A percentile compares a stretch with the other conserved stretches of the same genome.
Conservation (phyloP, 2,113 vertebrate species). For the Rynchops niger region DNA sequence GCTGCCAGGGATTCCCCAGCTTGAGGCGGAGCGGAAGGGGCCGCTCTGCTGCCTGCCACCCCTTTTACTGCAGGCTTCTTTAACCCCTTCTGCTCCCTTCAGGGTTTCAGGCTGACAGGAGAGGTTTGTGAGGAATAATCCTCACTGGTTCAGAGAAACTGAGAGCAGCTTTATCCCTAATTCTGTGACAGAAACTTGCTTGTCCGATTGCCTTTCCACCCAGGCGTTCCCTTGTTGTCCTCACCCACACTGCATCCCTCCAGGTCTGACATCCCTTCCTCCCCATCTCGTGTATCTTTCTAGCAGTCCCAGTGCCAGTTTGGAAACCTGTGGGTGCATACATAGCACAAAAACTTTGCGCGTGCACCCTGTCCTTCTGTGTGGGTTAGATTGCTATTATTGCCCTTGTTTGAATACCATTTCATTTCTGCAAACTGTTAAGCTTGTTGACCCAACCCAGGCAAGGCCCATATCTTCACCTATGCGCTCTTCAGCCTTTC, state of each 20-base stretch:
- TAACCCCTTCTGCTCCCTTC: background rate
- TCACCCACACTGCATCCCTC: background rate
- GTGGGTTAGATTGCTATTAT: background rate
- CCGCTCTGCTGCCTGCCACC: background rate
- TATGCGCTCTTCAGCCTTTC: background rate
- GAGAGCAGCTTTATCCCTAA: background rate
- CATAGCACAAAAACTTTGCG: background rate
- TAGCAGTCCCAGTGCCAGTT: background rate
- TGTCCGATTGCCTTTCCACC: background rate
- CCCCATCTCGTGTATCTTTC: rapidly evolving
- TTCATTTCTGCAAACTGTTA: background rate
- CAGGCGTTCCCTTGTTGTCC: background rate
- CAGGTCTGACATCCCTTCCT: background rate
- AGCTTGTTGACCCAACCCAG: background rate
- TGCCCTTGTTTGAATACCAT: background rate
- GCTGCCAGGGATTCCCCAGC: background rate
- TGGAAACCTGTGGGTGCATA: background rate
- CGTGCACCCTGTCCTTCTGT: background rate
- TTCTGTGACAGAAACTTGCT: background rate
- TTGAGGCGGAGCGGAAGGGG: rapidly evolving
- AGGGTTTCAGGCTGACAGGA: background rate
- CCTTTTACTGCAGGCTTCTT: background rate
- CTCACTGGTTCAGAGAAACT: background rate
- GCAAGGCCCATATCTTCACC: background rate
- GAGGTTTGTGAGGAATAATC: background rate